Conservation (phyloP, 2,888 invertebrate species). For the Diachrysia chrysitis region DNA sequence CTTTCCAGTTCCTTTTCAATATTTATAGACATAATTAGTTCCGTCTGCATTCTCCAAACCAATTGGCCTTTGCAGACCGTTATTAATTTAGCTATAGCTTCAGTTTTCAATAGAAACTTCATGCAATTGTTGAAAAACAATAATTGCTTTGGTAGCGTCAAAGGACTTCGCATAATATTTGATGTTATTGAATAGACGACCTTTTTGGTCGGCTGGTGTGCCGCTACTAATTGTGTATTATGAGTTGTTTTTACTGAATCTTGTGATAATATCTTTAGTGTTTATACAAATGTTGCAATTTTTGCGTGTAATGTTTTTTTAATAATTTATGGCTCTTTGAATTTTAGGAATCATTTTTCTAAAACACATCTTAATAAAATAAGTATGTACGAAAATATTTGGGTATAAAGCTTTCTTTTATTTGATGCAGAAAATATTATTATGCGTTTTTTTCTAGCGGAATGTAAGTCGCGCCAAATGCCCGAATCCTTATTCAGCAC, state of each 20-base stretch:
- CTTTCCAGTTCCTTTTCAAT: slow-evolving; percentile 58
- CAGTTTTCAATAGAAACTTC: slow-evolving; percentile 44
- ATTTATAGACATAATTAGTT: slow-evolving; percentile 75
- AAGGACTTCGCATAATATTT: slow-evolving; percentile 54
- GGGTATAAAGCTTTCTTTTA: too few species aligned
- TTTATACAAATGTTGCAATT: neutral
- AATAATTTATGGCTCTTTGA: neutral
- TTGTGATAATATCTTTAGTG: neutral
- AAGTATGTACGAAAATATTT: too few species aligned
- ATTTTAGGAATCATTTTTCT: neutral
- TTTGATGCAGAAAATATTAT: too few species aligned
- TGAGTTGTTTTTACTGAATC: neutral
- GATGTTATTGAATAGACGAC: slow-evolving; percentile 21
- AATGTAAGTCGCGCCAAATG: too few species aligned
- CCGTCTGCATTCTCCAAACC: slow-evolving; percentile 64
- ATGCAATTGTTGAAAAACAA: slow-evolving; percentile 48
- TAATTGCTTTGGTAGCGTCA: slow-evolving; percentile 38
- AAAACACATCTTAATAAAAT: too few species aligned
- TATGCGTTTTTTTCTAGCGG: too few species aligned
- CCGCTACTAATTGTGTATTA: slow-evolving; percentile 32
- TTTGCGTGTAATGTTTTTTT: slow-evolving; percentile 6
- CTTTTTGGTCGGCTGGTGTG: slow-evolving; percentile 19
- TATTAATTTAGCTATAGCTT: slow-evolving; percentile 48
- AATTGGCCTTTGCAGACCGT: slow-evolving; percentile 38
- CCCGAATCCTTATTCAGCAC: too few species aligned